Conservation (phyloP, 2,797 vertebrate genomes). For the Yasuhikotakia modesta region DNA sequence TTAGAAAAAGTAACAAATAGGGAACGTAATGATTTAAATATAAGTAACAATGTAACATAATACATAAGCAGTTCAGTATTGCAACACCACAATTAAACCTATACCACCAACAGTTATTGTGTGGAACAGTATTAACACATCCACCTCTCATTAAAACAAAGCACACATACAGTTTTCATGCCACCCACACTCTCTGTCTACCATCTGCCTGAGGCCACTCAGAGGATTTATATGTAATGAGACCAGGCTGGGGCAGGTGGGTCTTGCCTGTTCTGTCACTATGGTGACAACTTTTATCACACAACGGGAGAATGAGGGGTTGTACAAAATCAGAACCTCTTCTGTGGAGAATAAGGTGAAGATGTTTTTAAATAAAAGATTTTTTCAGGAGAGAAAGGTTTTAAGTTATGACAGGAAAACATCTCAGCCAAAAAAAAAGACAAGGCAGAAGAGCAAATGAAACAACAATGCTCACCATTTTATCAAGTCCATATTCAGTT, state of each 20-base stretch:
- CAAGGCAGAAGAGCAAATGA: background rate
- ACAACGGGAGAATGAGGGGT: too few species aligned
- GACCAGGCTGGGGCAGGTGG: constrained; percentile 18
- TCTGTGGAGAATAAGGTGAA: too few species aligned
- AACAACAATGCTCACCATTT: background rate
- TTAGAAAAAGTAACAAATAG: too few species aligned
- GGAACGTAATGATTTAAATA: too few species aligned
- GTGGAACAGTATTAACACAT: background rate
- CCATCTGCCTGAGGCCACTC: background rate
- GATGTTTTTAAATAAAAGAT: too few species aligned
- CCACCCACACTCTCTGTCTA: background rate
- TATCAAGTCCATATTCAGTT: background rate
- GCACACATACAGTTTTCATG: background rate
- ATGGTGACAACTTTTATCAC: constrained; percentile 1
- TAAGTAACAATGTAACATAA: background rate
- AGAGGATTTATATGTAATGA: constrained; percentile 3
- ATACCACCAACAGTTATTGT: background rate
- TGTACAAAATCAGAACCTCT: too few species aligned
- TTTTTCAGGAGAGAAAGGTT: background rate
- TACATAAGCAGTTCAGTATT: background rate
- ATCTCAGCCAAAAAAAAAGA: background rate
- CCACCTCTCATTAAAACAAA: background rate
- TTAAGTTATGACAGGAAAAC: background rate
- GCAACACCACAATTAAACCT: too few species aligned
- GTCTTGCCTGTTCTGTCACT: constrained; percentile 15